These are phyloP conservation scores for Montipora cactus DNA, from an alignment of 64 coral and sea anemone species.

Conservation along the genomic window DNA sequence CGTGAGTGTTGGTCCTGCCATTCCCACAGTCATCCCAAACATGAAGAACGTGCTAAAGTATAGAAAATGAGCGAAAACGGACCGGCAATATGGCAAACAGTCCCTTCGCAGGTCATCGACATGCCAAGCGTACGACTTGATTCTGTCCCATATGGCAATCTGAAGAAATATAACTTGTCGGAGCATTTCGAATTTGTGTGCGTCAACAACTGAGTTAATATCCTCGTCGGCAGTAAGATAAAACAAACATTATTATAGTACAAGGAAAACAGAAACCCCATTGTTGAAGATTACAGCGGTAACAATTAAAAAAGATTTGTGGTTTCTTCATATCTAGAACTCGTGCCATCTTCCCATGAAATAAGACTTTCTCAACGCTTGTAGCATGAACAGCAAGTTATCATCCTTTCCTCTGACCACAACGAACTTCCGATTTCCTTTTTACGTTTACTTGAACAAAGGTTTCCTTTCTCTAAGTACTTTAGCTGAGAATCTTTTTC, in stretches of 20 bases:
- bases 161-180: conserved; percentile 75
- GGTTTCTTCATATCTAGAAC: too few relatives aligned
- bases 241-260: too few relatives aligned
- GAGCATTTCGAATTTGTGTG: conserved; percentile 37
- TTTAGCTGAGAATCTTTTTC: too few relatives aligned
- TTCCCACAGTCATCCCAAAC: conserved; percentile 92
- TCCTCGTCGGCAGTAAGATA: too few relatives aligned
- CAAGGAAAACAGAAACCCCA: too few relatives aligned
- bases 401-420: rapidly evolving
- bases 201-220: too few relatives aligned
- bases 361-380: neutral
- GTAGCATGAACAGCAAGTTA: neutral
- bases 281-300: too few relatives aligned
- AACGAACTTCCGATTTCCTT: neutral
- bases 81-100: conserved; percentile 15
- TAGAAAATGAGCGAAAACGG: conserved; percentile 56
- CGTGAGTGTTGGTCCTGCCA: conserved; percentile 85
- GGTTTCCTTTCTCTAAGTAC: too few relatives aligned
- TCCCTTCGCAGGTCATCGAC: neutral
- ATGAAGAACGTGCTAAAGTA: conserved; percentile 91
- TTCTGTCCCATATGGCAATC: conserved; percentile 38
- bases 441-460: neutral
- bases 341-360: neutral
- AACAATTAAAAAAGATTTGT: too few relatives aligned
- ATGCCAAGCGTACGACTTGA: conserved; percentile 32